phyloP scores from a whole-genome alignment of 1,140 invertebrate genomes.

The Babylonia areolata region DNA sequence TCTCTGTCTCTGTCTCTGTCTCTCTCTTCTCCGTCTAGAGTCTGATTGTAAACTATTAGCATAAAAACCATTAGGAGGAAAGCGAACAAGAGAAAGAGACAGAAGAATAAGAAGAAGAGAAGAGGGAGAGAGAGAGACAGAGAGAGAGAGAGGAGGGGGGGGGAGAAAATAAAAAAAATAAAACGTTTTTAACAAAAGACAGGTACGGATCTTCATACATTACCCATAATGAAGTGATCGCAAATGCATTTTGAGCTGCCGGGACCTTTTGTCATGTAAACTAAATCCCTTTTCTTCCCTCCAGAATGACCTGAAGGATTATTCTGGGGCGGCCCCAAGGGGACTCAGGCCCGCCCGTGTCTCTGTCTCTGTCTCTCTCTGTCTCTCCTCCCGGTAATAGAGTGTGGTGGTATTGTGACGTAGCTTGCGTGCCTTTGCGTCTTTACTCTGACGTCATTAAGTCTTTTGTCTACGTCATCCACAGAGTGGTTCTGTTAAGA shows the following conservation, averaged over 20 bases:
- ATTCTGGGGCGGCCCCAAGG: too few relatives aligned
- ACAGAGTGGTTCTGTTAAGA: too few relatives aligned
- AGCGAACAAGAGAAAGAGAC: not conserved
- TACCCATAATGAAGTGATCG: not conserved
- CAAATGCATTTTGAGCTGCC: not conserved
- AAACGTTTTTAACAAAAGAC: not conserved
- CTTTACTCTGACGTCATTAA: too few relatives aligned
- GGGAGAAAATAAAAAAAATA: not conserved
- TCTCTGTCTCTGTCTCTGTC: not conserved
- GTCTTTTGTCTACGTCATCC: too few relatives aligned
- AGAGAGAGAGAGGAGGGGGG: not conserved
- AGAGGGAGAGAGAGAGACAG: not conserved
- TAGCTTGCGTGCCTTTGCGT: too few relatives aligned
- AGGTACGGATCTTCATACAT: not conserved
- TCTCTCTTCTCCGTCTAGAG: not conserved
- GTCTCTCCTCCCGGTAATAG: too few relatives aligned
- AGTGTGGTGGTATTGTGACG: too few relatives aligned
- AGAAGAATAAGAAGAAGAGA: not conserved
- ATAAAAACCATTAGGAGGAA: too few relatives aligned
- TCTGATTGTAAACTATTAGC: not conserved
- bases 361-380: too few relatives aligned
- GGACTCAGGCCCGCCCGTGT: too few relatives aligned
- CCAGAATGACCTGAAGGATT: too few relatives aligned
- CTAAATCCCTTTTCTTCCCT: too few relatives aligned
- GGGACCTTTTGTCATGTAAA: not conserved